A percentile compares a stretch with the other conserved stretches of the same genome.
phyloP scores from a whole-genome alignment of 2,113 vertebrate genomes.

The Elanus axillaris region DNA sequence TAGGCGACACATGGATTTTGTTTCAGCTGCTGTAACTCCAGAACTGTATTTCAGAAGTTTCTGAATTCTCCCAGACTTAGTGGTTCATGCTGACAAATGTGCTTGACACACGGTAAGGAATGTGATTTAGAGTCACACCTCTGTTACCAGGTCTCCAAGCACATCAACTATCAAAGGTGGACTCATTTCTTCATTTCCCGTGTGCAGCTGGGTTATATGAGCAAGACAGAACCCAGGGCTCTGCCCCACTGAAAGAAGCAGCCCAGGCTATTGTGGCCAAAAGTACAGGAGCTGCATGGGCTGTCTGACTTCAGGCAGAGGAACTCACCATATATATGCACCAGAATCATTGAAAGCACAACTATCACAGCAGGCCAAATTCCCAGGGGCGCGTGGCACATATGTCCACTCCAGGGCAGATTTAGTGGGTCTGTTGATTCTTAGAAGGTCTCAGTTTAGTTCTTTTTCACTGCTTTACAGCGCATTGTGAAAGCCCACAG shows the following conservation, averaged over 20 bases:
- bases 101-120: fast-evolving
- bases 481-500: not conserved
- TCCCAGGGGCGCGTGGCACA: fast-evolving
- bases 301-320: not conserved
- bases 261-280: not conserved
- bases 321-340: not conserved
- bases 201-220: not conserved
- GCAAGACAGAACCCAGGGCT: not conserved
- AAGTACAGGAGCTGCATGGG: not conserved
- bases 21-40: not conserved
- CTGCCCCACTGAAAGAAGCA: not conserved
- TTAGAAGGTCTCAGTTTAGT: not conserved
- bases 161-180: not conserved
- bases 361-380: not conserved
- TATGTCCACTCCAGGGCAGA: not conserved
- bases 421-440: not conserved
- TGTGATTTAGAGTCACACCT: not conserved
- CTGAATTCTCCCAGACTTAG: not conserved
- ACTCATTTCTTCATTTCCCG: not conserved
- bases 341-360: not conserved
- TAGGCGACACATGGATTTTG: not conserved
- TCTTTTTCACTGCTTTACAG: not conserved
- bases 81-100: not conserved
- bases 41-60: not conserved
- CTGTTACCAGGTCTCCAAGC: not conserved